A percentile compares a stretch with the other conserved stretches of the same genome.
phyloP scores from a whole-genome alignment of 2,113 vertebrate genomes.

The Zosterops lateralis region DNA sequence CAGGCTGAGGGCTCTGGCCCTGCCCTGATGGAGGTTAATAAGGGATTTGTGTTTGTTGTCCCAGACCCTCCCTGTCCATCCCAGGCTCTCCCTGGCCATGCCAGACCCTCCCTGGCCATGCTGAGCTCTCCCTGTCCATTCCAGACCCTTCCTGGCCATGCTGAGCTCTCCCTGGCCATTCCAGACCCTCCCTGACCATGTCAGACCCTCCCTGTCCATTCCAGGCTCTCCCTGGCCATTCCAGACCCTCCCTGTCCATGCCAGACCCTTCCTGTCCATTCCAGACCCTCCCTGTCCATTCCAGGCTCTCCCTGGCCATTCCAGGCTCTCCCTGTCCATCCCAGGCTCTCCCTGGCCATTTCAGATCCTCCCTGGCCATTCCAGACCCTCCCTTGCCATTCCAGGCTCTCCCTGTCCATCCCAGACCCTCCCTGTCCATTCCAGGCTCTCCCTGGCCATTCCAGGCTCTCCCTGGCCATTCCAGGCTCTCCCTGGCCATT shows the following conservation, averaged over 20 bases:
- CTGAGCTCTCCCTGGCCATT: too few relatives aligned
- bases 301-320: fast-evolving
- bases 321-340: fast-evolving
- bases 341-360: neutral
- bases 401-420: fast-evolving
- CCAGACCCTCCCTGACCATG: fast-evolving
- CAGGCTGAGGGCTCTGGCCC: neutral
- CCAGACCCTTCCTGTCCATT: too few relatives aligned
- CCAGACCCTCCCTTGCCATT: neutral
- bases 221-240: fast-evolving
- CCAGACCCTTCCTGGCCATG: fast-evolving
- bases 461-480: fast-evolving
- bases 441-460: too few relatives aligned
- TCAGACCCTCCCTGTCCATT: fast-evolving
- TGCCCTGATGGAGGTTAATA: fast-evolving
- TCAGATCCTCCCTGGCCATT: fast-evolving
- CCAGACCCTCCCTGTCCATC: neutral
- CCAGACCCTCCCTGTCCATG: fast-evolving
- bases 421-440: fast-evolving
- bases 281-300: fast-evolving
- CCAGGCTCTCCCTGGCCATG: fast-evolving
- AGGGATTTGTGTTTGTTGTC: neutral
- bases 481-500: fast-evolving
- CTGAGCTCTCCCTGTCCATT: fast-evolving
- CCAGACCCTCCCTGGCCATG: fast-evolving